phyloP scores from a whole-genome alignment of 2,888 invertebrate genomes.

The Eupeodes luniger region DNA sequence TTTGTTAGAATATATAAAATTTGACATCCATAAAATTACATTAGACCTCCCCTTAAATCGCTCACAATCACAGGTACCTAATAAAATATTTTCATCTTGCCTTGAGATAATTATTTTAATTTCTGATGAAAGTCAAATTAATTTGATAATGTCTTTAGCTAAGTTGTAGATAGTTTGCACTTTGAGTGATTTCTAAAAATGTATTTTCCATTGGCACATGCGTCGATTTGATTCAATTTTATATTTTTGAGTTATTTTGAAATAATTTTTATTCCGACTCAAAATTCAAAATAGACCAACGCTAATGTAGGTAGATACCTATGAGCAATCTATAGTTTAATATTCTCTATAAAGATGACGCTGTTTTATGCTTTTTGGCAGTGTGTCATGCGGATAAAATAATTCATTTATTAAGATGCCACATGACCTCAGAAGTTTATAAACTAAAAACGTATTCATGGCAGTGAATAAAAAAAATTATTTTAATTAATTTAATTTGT shows the following conservation, averaged over 20 bases:
- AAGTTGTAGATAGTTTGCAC: no score
- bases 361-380: conserved; percentile 2
- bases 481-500: neutral
- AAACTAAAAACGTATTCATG: neutral
- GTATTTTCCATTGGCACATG: conserved; percentile 52
- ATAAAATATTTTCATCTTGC: neutral
- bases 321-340: neutral
- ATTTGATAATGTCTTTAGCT: neutral
- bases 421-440: neutral
- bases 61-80: neutral
- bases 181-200: conserved; percentile 25
- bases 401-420: conserved; percentile 28
- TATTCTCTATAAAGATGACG: neutral
- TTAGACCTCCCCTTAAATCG: neutral
- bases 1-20: neutral
- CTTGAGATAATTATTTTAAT: neutral
- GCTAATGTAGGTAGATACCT: neutral
- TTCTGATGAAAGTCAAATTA: neutral
- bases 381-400: conserved; percentile 54
- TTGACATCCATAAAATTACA: neutral
- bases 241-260: conserved; percentile 10
- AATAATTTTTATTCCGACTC: conserved; percentile 34
- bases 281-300: conserved; percentile 50
- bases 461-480: neutral
- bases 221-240: neutral